Evolutionary conservation across 2,888 invertebrate species (phyloP).

Genomic region (Athalia circularis): DNA sequence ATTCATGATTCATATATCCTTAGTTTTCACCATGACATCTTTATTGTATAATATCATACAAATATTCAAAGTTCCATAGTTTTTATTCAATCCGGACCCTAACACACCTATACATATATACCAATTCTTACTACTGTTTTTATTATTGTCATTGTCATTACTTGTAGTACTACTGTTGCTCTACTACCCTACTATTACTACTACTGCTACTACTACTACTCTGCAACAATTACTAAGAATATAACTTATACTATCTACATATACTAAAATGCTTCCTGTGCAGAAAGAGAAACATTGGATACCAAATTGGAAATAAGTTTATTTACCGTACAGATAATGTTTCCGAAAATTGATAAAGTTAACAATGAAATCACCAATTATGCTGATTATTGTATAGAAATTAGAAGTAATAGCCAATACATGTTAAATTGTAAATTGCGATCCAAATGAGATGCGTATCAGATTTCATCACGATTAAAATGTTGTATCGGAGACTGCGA

Average conservation of each 20-base stretch:
- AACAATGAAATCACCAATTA: conserved; percentile 22
- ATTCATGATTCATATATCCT: conserved; percentile 42
- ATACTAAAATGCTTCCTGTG: conserved; percentile 38
- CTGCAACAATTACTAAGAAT: not conserved
- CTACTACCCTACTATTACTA: conserved; percentile 20
- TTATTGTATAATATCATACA: conserved; percentile 44
- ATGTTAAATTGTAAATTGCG: conserved; percentile 17
- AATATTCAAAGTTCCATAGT: conserved; percentile 33
- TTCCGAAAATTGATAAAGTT: not conserved
- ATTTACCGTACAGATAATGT: conserved; percentile 9
- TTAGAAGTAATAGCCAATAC: conserved; percentile 23
- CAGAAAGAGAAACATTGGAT: conserved; percentile 13
- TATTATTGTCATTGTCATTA: not conserved
- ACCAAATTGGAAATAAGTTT: conserved; percentile 4
- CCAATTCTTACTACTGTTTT: conserved; percentile 1
- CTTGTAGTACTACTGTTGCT: conserved; percentile 17
- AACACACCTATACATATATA: conserved; percentile 19
- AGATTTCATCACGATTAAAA: conserved; percentile 1
- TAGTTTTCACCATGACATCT: conserved; percentile 42
- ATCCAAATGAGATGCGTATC: not conserved
- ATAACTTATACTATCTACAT: conserved; percentile 17
- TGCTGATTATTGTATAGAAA: conserved; percentile 26
- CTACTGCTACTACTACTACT: conserved; percentile 2
- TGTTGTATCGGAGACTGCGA: conserved; percentile 17
- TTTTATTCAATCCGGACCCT: conserved; percentile 30